A percentile compares a stretch with the other conserved stretches of the same genome.
phyloP scores from a whole-genome alignment of 1,140 invertebrate species.

The Lasioglossum albipes region DNA sequence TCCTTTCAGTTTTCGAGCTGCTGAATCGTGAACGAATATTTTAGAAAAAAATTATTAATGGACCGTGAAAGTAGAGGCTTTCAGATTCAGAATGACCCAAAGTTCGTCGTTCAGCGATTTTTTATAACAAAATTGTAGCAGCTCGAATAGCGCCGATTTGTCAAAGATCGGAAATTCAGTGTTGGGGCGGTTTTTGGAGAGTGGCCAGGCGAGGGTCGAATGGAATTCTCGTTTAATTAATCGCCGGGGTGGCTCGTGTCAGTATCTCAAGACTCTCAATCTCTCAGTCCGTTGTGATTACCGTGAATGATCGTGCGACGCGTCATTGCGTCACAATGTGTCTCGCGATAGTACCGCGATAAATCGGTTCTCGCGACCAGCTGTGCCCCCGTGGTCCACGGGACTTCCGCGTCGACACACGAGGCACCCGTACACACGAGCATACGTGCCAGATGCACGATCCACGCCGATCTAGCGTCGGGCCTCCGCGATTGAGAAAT shows the following conservation, averaged over 20 bases:
- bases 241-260: background rate
- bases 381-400: constrained; percentile 26
- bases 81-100: no score
- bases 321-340: constrained; percentile 24
- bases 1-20: no score
- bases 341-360: constrained; percentile 36
- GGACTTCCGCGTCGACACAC: constrained; percentile 27
- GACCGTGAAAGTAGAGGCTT: no score
- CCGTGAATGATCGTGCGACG: constrained; percentile 1
- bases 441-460: constrained; percentile 45
- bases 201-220: no score
- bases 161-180: no score
- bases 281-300: background rate
- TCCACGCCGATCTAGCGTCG: background rate
- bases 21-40: no score
- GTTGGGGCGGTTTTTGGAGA: no score
- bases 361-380: constrained; percentile 46
- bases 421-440: background rate
- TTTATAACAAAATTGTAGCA: no score
- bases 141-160: no score
- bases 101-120: no score
- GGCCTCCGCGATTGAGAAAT: constrained; percentile 58
- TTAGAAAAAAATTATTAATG: no score
- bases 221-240: background rate
- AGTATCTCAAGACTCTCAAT: background rate